A percentile compares a stretch with the other conserved stretches of the same genome.
These are phyloP conservation scores for Leptestheria dahalacensis DNA, from an alignment of 1,140 invertebrate species.

Conservation along the genomic window DNA sequence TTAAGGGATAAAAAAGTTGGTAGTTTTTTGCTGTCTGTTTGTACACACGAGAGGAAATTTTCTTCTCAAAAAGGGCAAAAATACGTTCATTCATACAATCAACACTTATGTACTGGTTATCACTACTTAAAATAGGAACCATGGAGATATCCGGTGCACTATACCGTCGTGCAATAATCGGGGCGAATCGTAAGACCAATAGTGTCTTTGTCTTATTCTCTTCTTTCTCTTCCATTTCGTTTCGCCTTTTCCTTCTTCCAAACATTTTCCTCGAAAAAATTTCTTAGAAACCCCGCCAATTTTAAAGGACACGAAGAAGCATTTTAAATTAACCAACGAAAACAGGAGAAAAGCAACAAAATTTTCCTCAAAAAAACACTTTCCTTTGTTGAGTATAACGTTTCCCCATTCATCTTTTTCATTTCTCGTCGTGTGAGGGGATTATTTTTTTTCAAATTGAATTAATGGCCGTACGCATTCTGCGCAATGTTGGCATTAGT, in stretches of 20 bases:
- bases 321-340: neutral
- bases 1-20: no score
- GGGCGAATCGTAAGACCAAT: neutral
- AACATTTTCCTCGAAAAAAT: no score
- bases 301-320: no score
- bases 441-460: no score
- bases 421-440: neutral
- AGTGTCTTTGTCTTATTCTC: no score
- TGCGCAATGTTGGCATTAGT: constrained; percentile 24
- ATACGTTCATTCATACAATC: constrained; percentile 4
- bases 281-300: no score
- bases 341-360: neutral
- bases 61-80: neutral
- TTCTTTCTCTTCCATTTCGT: no score
- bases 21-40: constrained; percentile 3
- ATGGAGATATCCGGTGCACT: constrained; percentile 14
- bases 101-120: constrained; percentile 13
- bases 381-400: neutral
- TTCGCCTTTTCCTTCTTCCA: no score
- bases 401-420: neutral
- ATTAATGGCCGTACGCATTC: constrained; percentile 14
- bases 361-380: neutral
- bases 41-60: constrained; percentile 8
- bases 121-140: constrained; percentile 17
- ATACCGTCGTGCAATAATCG: constrained; percentile 5